phyloP scores from a whole-genome alignment of 2,113 vertebrate species.

The Dasypus novemcinctus region DNA sequence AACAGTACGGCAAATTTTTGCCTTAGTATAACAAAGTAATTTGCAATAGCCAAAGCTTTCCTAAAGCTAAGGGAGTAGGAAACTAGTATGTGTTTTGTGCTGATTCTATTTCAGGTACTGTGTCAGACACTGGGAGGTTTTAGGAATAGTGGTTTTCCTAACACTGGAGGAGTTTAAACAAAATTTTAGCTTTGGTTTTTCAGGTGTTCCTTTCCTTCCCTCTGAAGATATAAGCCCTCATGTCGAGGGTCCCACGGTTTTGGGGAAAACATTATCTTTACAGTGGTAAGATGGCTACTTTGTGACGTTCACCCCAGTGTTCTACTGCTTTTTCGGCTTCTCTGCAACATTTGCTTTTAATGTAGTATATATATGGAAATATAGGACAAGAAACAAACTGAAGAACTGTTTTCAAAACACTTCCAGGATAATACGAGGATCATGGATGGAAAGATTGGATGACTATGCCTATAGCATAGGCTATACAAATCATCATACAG shows the following conservation, averaged over 20 bases:
- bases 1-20: neutral
- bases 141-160: neutral
- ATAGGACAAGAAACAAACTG: neutral
- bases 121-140: neutral
- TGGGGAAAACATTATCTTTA: neutral
- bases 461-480: neutral
- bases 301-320: neutral
- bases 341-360: neutral
- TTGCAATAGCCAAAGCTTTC: neutral
- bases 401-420: neutral
- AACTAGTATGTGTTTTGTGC: neutral
- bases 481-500: neutral
- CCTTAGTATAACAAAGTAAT: neutral
- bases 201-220: neutral
- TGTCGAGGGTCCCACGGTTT: neutral
- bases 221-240: neutral
- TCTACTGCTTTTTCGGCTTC: neutral
- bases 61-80: neutral
- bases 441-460: neutral
- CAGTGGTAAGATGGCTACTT: neutral
- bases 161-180: neutral
- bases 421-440: neutral
- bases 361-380: neutral
- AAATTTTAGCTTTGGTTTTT: neutral
- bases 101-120: neutral